Evolutionary conservation across 2,888 invertebrate genomes (phyloP), one percentile per base, ranked within the genome.

Genomic region (Malthinus flaveolus): DNA sequence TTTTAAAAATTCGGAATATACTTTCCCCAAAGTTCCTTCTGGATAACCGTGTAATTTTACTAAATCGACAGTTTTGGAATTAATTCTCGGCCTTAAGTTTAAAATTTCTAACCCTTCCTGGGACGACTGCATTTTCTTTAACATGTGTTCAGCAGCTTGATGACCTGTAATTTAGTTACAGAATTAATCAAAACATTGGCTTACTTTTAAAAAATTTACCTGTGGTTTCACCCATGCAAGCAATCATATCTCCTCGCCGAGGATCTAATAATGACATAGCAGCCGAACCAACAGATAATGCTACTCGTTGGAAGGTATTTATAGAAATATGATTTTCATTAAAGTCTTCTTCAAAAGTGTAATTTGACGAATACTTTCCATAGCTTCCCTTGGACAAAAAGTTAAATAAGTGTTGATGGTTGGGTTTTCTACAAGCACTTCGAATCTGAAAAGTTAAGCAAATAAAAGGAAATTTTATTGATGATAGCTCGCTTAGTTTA

Each of bases 171-270:
- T 13, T 9, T 9, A 12, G 9, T 37, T 2, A 45, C 6, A 47
- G 11, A 32, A 11, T 47, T 13, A 32, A 13, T 34, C 7, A 33
- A 47, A 47, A 33, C n/a, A 2, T 10, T 8, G 1, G 12, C 32
- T 6, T 11, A 47, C 31, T 23, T 52, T 6, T 7, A 12, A 33
- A 15, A 34, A 3, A 1, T 35, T 74, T 68, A 42, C 88, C 96
- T 7, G 96, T 94, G 0, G 95, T 91, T 81, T 98, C 97, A 1
- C 95, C 96, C 67, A 97, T 83, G 65, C 94, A 92, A 13, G 97
- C 95, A 66, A 98, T 93, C 93, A 96, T 95, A 75, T 98, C 97
- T 11, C 86, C 90, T 61, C 91, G 82, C 56, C 82, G 81, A 6
- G 98, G 98, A 80, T 96, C 86, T 7, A 89, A 71, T 39, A 98